Base-by-base conservation (phyloP, 92 coral and sea anemone species). In the Ricordea florida region DNA sequence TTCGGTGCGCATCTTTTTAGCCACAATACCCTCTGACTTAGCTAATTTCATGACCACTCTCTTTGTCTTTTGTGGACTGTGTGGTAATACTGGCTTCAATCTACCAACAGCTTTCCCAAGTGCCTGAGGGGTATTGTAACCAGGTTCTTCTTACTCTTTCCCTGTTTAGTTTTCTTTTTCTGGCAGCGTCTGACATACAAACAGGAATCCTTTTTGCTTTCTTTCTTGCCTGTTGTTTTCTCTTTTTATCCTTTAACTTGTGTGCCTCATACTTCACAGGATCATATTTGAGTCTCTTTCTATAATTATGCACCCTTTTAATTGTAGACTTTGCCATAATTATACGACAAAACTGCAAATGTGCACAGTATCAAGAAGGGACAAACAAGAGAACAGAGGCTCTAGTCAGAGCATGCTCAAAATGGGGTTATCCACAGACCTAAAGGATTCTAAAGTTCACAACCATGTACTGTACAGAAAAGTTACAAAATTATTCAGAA, bases 101-200 rank as follows among this genome's bases (percentile, higher is more conserved):
- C 56, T 72, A 49, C 70, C 26, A 4, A 62, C 61, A 20, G 85
- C 85, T 45, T 55, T 57, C 24, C 85, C 80, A 26, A 80, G 61
- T 5, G 86, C 73, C 30, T 80, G 80, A 34, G 86, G 74, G n/a
- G 66, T 81, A 49, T 70, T 26, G 80, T 72, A 81, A 15, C 35
- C 85, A 40, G 53, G 29, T 66, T 44, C 58, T 16, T 46, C 63
- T 43, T 28, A 67, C 85, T 78, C 70, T 56, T 27, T 78, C 55
- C 24, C 62, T 70, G 63, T 60, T 69, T 26, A 80, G 61, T 33
- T 69, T 80, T 38, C 44, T 80, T 34, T 20, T 69, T 51, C 65
- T 69, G 62, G 43, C 72, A 58, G 57, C 68, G 15, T 80, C 76
- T 23, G 67, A 34, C 34, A 16, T 26, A n/a, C n/a, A n/a, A 51